Conservation (phyloP, 2,113 vertebrate species). For the Butorides virescens region DNA sequence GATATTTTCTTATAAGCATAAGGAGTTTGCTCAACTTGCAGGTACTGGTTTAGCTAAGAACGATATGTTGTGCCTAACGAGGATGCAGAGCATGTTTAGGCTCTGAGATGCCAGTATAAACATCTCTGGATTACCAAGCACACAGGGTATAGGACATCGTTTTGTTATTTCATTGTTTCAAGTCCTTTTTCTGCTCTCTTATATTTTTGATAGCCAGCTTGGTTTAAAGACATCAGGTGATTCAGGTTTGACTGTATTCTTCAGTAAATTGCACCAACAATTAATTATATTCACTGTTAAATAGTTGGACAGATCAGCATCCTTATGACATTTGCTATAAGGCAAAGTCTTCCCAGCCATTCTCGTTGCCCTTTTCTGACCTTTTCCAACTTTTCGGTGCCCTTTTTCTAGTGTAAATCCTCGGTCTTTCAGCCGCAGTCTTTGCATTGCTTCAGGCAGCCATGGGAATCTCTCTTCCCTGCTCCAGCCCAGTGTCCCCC, state of each 20-base stretch:
- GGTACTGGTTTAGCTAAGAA: neutral
- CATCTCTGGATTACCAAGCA: neutral
- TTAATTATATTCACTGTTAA: neutral
- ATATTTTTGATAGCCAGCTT: neutral
- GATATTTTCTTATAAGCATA: neutral
- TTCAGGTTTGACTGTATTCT: neutral
- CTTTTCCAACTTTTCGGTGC: neutral
- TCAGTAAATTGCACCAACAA: neutral
- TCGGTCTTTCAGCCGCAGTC: neutral
- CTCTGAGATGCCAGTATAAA: neutral
- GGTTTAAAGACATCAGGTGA: neutral
- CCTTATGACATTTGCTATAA: neutral
- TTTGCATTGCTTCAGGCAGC: neutral
- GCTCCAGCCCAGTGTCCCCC: neutral
- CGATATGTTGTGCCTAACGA: neutral
- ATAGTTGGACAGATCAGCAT: neutral
- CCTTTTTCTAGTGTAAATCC: neutral
- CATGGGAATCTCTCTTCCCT: neutral
- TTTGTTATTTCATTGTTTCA: neutral
- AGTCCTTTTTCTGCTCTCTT: neutral
- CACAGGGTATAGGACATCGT: fast-evolving
- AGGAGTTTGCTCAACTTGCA: neutral
- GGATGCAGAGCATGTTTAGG: neutral
- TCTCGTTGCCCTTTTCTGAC: neutral
- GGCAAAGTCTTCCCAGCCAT: neutral